Evolutionary conservation across 2,113 vertebrate genomes (phyloP).

Genomic region (Regulus satrapa): DNA sequence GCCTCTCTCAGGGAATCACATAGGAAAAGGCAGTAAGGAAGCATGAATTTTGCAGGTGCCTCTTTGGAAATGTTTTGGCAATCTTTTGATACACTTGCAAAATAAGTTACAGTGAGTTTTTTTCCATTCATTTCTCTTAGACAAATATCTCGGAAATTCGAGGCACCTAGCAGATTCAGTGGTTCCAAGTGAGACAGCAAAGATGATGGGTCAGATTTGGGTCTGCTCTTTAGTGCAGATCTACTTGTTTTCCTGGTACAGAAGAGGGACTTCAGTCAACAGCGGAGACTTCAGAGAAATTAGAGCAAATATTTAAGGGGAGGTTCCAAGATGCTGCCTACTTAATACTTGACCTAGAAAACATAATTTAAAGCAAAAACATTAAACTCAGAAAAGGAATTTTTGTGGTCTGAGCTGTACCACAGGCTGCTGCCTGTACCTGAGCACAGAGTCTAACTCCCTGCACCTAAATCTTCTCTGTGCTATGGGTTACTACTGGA

Average conservation of each 20-base stretch:
- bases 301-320: background rate
- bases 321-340: background rate
- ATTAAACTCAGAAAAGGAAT: background rate
- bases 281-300: background rate
- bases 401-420: background rate
- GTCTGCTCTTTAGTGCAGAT: background rate
- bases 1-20: background rate
- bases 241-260: background rate
- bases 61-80: background rate
- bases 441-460: background rate
- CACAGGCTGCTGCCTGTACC: background rate
- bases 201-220: background rate
- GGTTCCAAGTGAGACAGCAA: background rate
- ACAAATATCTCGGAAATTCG: background rate
- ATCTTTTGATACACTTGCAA: background rate
- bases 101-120: background rate
- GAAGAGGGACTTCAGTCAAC: background rate
- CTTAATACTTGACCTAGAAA: background rate
- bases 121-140: background rate
- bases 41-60: background rate
- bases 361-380: background rate
- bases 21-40: background rate
- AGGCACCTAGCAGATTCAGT: background rate
- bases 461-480: background rate
- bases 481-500: background rate